Evolutionary conservation across 1,140 invertebrate genomes (phyloP).

Genomic region (Mya arenaria): DNA sequence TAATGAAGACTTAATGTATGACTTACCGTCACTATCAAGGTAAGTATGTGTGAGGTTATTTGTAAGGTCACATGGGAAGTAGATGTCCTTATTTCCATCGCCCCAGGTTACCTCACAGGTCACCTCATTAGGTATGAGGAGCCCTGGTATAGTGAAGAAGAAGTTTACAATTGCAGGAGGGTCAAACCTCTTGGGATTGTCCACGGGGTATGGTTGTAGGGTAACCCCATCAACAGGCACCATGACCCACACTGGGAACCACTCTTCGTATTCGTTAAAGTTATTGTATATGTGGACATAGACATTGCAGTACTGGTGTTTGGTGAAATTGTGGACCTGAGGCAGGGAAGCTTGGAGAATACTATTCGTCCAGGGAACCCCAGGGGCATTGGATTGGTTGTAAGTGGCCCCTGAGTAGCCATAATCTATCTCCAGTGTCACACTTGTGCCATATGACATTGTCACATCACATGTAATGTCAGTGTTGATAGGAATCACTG

Average conservation of each 20-base stretch:
- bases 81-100: constrained; percentile 2
- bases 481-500: not conserved
- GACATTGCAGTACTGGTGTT: not conserved
- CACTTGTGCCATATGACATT: constrained; percentile 30
- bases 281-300: not conserved
- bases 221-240: not conserved
- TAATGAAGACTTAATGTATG: not conserved
- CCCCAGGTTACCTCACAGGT: not conserved
- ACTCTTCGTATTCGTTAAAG: not conserved
- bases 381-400: not conserved
- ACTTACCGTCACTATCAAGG: constrained; percentile 30
- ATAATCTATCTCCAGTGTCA: not conserved
- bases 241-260: constrained; percentile 2
- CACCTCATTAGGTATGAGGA: not conserved
- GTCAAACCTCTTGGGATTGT: not conserved
- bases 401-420: not conserved
- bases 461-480: not conserved
- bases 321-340: not conserved
- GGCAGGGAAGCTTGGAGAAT: not conserved
- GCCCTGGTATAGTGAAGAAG: not conserved
- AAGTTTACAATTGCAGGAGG: constrained; percentile 22
- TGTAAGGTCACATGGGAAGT: not conserved
- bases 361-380: not conserved
- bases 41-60: not conserved
- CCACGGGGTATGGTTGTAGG: not conserved